Evolutionary conservation across 2,113 vertebrate species (phyloP).

Genomic region (Turnix velox): DNA sequence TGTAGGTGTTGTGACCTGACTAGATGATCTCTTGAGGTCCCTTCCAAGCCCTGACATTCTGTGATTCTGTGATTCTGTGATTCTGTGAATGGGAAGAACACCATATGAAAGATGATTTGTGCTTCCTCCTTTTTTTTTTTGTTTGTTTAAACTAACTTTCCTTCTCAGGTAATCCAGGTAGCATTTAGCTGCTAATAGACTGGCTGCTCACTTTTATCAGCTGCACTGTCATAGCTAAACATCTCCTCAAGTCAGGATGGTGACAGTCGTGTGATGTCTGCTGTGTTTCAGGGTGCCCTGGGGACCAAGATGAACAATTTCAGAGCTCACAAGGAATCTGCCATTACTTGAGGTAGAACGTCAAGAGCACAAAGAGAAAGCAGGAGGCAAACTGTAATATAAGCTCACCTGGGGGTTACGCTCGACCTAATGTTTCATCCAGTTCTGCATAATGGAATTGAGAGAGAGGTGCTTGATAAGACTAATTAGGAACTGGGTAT

Average conservation of each 20-base stretch:
- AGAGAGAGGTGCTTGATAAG: slow-evolving; percentile 17
- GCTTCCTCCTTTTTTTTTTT: not conserved
- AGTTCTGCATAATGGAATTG: not conserved
- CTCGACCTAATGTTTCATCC: not conserved
- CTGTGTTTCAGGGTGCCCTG: not conserved
- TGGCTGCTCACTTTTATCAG: not conserved
- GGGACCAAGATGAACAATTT: not conserved
- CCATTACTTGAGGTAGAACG: not conserved
- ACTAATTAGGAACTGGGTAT: slow-evolving; percentile 33
- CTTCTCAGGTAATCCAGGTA: not conserved
- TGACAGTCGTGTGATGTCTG: not conserved
- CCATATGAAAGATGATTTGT: not conserved
- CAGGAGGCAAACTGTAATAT: not conserved
- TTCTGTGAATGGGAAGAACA: not conserved
- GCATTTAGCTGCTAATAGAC: not conserved
- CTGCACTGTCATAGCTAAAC: not conserved
- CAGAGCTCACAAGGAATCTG: not conserved
- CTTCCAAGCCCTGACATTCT: too few relatives aligned
- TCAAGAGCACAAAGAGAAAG: not conserved
- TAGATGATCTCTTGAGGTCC: too few relatives aligned
- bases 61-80: too few relatives aligned
- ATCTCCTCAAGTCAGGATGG: not conserved
- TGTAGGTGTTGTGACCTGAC: too few relatives aligned
- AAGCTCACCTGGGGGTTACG: not conserved
- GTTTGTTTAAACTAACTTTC: not conserved